Percentiles rank a stretch among this genome's conserved stretches.
phyloP scores from a whole-genome alignment of 2,797 vertebrate genomes.

The Sebastes nivosus region DNA sequence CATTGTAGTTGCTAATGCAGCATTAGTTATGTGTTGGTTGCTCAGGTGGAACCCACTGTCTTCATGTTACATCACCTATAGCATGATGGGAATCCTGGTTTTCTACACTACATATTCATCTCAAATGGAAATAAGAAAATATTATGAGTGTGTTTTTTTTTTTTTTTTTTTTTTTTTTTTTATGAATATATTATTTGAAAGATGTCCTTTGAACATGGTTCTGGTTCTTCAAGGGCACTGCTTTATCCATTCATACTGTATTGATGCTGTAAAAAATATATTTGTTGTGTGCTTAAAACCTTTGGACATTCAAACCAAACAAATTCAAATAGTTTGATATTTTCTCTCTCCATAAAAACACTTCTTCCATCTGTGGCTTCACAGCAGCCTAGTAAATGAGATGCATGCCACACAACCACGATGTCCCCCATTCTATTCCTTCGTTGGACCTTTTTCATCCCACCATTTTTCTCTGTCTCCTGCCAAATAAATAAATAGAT shows the following conservation, averaged over 20 bases:
- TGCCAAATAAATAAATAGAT: neutral
- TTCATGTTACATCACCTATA: neutral
- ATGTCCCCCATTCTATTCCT: too few relatives aligned
- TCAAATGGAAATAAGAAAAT: neutral
- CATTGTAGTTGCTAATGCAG: neutral
- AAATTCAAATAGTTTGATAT: neutral
- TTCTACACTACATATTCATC: neutral
- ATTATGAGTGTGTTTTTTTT: neutral
- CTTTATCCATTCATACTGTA: neutral
- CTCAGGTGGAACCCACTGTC: neutral
- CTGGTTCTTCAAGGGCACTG: too few relatives aligned
- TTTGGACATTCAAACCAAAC: neutral
- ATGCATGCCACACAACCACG: neutral
- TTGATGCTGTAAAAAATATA: too few relatives aligned
- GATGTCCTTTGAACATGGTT: neutral
- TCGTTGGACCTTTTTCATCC: neutral
- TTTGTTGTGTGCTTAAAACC: neutral
- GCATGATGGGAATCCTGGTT: neutral
- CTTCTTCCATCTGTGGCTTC: neutral
- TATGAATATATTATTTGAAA: neutral
- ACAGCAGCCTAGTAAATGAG: neutral
- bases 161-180: neutral
- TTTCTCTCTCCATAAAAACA: neutral
- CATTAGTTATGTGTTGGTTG: neutral
- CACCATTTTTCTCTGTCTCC: neutral